Evolutionary conservation across 2,113 vertebrate species (phyloP).

Genomic region (Sturnira hondurensis): DNA sequence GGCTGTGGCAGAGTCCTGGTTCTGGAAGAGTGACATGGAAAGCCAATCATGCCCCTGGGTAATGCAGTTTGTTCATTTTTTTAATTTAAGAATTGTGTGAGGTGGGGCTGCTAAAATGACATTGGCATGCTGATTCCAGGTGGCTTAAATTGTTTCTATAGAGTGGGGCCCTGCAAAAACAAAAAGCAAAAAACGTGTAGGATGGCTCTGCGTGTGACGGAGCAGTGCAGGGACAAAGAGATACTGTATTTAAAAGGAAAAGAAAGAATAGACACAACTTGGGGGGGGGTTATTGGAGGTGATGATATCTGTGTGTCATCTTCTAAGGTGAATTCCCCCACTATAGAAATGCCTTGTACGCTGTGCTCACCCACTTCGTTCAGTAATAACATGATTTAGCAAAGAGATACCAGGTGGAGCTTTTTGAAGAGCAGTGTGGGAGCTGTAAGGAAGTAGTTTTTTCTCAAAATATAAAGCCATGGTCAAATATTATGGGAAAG

Average conservation of each 20-base stretch:
- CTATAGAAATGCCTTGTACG: not conserved
- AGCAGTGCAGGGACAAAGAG: not conserved
- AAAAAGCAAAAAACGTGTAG: not conserved
- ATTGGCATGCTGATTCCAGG: not conserved
- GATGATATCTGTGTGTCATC: not conserved
- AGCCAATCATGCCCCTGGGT: not conserved
- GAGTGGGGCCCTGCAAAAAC: not conserved
- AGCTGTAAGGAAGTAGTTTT: not conserved
- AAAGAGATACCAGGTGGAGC: not conserved
- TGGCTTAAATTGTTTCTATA: not conserved
- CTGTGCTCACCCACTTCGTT: not conserved
- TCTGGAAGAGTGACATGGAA: not conserved
- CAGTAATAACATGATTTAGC: not conserved
- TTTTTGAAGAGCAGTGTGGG: not conserved
- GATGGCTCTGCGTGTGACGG: not conserved
- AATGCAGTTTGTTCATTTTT: not conserved
- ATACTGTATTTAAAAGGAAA: not conserved
- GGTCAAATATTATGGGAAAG: not conserved
- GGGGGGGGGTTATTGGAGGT: not conserved
- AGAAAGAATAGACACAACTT: not conserved
- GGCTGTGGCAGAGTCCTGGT: not conserved
- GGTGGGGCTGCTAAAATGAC: not conserved
- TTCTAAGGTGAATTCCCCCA: not conserved
- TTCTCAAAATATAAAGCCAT: not conserved
- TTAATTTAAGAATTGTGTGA: not conserved